Base-by-base conservation (phyloP, 2,797 vertebrate genomes). In the Chrosomus eos region DNA sequence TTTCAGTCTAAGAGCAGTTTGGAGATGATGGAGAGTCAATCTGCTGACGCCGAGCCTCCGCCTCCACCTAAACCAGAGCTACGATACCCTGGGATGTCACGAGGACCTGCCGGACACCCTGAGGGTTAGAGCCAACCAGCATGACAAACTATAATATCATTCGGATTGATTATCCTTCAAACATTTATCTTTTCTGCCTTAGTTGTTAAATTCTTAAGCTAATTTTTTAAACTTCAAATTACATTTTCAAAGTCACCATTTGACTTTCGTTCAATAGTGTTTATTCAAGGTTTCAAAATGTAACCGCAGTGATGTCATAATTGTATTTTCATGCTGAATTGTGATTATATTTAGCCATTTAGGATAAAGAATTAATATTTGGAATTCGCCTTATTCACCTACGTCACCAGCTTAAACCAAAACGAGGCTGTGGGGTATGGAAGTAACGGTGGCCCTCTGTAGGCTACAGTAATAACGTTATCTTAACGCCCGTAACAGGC, bases 11-110 rank as follows among this genome's bases (percentile, higher is more conserved):
- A 97, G 90, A 97, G 97, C 91, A 99, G 97, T 94, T 93, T 99
- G 91, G 98, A 99, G 92, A 96, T 98, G 93, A 99, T 97, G 73
- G 98, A 99, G 94, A 99, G 97, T 93, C 98, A 99, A 91, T 99
- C 98, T 16, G 97, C 97, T 67, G 98, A 99, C 0, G 96, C 97
- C 0, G 98, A 99, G 81, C 97, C 98, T 0, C 97, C 98, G 4
- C 98, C 97, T 48, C 97, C 98, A 26, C 98, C 98, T 36, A 99
- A 99, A 93, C 98, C 97, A 0, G 97, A 99, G 94, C 95, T 99
- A 76, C 90, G 97, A 81, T 99, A 95, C 84, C 93, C 94, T 10
- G 95, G 94, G 26, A 91, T 95, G 88, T 91, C 88, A 86, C 88
- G 93, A 71, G 93, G 93, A 73, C 93, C 84, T 7, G 45, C 72